Evolutionary conservation across 1,140 invertebrate genomes (phyloP), one percentile per base, ranked within the genome.

Genomic region (Plutomurus gul): DNA sequence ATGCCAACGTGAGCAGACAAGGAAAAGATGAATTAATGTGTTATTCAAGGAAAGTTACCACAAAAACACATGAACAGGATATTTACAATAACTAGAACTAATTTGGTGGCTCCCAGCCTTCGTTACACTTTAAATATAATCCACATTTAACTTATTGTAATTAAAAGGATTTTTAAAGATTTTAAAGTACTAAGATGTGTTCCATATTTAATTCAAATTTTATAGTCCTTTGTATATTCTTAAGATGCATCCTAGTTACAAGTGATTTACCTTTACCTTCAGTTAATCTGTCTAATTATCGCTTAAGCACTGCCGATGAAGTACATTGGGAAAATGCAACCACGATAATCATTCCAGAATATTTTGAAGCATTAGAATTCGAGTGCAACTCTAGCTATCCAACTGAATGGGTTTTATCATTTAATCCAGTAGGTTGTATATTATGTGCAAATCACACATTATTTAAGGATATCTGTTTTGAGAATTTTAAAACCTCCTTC

Each of bases 201-300:
- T n/a, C n/a, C n/a, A n/a, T n/a, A 16, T 18, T 47, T 18, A 47
- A 47, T 47, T 20, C 5, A 47, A 7, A 16, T 47, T 47, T 47
- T 47, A 1, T 47, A 0, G 43, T 18, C 20, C 20, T 47, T 16
- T 8, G 4, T 11, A 1, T 46, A 47, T 47, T 25, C 25, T 56
- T 27, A 7, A 2, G 7, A 43, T 10, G 39, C 11, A n/a, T 43
- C 1, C 2, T 3, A n/a, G 87, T n/a, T n/a, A n/a, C n/a, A n/a
- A n/a, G n/a, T n/a, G n/a, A 89, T 43, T 88, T 16, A 16, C 80
- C 78, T 43, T 27, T 33, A 20, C 76, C 76, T 5, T 78, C 39
- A 13, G 56, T 65, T 65, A 65, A 65, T 18, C n/a, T 65, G 4
- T 16, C 56, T 18, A 30, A 33, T 8, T 65, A 33, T 13, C 30